Conservation (phyloP, 2,888 invertebrate species). For the Drosophila infuscata region DNA sequence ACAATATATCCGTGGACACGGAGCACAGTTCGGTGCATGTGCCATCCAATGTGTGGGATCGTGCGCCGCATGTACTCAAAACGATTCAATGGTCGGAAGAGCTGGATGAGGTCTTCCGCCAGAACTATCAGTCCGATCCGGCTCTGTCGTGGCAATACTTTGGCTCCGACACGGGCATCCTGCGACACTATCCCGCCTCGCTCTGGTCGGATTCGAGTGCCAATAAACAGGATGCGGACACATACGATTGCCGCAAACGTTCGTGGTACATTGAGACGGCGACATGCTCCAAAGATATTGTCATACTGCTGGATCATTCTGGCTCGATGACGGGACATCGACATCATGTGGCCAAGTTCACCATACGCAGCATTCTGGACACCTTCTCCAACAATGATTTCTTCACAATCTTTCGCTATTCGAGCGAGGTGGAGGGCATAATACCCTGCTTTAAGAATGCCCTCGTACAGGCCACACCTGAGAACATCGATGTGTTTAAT, state of each 20-base stretch:
- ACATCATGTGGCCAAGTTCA: constrained; percentile 92
- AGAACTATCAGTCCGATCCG: constrained; percentile 95
- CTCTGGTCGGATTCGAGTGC: constrained; percentile 87
- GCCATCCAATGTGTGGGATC: constrained; percentile 96
- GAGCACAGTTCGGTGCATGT: constrained; percentile 95
- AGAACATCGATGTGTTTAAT: constrained; percentile 92
- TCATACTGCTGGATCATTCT: constrained; percentile 97
- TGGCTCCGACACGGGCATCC: constrained; percentile 96
- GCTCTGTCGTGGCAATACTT: constrained; percentile 99
- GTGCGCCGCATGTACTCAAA: constrained; percentile 88
- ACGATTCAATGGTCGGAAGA: constrained; percentile 96
- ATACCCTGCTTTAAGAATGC: constrained; percentile 94
- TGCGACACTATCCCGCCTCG: constrained; percentile 95
- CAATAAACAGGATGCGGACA: constrained; percentile 87
- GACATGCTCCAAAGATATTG: constrained; percentile 98
- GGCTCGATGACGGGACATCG: constrained; percentile 97
- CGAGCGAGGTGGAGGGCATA: constrained; percentile 89
- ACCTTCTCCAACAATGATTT: constrained; percentile 99
- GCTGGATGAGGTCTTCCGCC: constrained; percentile 92
- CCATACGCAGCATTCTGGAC: constrained; percentile 94
- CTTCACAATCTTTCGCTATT: constrained; percentile 95
- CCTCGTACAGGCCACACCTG: constrained; percentile 95
- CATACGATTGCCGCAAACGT: constrained; percentile 96
- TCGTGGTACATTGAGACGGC: constrained; percentile 99
- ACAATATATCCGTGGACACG: constrained; percentile 92